Evolutionary conservation across 64 coral and sea anemone genomes (phyloP).

Genomic region (Montipora capricornis): DNA sequence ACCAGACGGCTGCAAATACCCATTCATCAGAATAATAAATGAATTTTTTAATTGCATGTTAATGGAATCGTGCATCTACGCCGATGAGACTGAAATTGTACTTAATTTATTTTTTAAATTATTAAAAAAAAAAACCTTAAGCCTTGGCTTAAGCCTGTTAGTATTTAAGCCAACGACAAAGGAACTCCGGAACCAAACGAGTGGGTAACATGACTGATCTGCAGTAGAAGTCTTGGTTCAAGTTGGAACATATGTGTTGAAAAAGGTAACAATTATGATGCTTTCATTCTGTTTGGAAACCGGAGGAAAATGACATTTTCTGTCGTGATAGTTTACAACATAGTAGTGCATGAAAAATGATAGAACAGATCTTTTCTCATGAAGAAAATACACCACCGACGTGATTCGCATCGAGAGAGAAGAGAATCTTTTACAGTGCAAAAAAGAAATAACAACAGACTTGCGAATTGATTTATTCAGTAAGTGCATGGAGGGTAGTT

Average conservation of each 20-base stretch:
- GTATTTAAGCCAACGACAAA: neutral
- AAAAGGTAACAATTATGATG: no score
- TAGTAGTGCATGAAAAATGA: no score
- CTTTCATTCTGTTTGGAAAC: no score
- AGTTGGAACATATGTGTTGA: neutral
- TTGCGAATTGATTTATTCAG: no score
- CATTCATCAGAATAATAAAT: constrained; percentile 1
- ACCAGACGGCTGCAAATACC: neutral
- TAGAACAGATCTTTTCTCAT: no score
- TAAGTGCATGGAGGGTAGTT: no score
- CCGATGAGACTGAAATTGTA: neutral
- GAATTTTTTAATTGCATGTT: constrained; percentile 34
- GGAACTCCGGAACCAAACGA: neutral
- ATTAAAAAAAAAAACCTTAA: neutral
- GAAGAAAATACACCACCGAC: no score
- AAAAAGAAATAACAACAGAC: no score
- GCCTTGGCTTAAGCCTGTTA: neutral
- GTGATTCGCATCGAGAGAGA: no score
- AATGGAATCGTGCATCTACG: neutral
- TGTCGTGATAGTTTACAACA: no score
- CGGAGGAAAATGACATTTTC: no score
- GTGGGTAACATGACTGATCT: neutral
- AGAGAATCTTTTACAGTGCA: no score
- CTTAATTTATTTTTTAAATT: constrained; percentile 17
- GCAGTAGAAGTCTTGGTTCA: neutral